Base-by-base conservation (phyloP, 2,888 invertebrate species). In the Tubulanus polymorphus region DNA sequence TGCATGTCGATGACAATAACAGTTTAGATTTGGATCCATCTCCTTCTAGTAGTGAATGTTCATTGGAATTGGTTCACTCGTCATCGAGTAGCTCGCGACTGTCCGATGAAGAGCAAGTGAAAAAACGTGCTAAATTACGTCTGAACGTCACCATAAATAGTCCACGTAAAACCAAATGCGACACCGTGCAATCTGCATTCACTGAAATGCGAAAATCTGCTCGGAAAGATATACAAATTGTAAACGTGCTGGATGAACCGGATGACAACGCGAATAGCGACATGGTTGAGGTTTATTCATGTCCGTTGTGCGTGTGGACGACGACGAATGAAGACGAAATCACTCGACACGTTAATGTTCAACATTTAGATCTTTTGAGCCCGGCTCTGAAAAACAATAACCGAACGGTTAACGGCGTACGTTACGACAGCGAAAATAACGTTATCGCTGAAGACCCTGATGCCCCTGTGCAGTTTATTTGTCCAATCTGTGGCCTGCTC, bases 341-440 rank as follows among this genome's bases (percentile, higher is more conserved):
- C 68, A 81, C 88, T 61, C 81, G 87, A 1, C 91, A 91, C 73
- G 90, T 91, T 1, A 90, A 90, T 76, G 86, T 87, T 65, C 89
- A 87, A n/a, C 91, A 91, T 79, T 82, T 90, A 62, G 89, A 90
- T 72, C 89, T 88, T 73, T 79, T 90, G 48, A 90, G 89, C 37
- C 89, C 90, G 0, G 89, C 89, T n/a, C n/a, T 25, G 10, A 18
- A 20, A 28, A 26, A 15, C 12, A 10, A 15, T 25, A 32, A 25
- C 12, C 32, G 23, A 2, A 27, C 25, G 10, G 23, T 50, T 3
- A 12, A 18, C n/a, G 20, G 37, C 3, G 53, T 26, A 28, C 41
- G 48, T 6, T 37, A 26, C 20, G 51, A 53, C 47, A 23, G 46
- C 15, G 37, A 53, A 45, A 54, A 57, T 35, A 54, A 57, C 37